Percentiles rank a stretch among this genome's conserved stretches.
phyloP scores from a whole-genome alignment of 1,140 invertebrate genomes.

The Thaumatotibia leucotreta region DNA sequence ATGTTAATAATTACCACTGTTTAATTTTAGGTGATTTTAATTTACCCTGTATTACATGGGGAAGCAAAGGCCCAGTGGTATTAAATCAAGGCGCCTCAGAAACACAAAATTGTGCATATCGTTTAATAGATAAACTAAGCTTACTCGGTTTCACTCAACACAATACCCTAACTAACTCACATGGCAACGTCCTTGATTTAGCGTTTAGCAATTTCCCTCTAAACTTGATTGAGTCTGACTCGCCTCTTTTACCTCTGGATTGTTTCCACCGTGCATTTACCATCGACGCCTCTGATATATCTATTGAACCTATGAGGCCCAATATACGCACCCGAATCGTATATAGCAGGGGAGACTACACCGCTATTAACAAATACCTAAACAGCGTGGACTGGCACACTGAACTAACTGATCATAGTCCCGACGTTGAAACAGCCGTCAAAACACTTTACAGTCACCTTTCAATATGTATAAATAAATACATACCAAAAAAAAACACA shows the following conservation, averaged over 20 bases:
- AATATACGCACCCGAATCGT: neutral
- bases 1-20: neutral
- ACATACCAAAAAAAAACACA: neutral
- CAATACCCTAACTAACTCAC: neutral
- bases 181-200: slow-evolving; percentile 12
- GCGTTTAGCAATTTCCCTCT: slow-evolving; percentile 5
- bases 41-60: slow-evolving; percentile 15
- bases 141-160: slow-evolving; percentile 2
- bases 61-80: neutral
- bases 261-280: neutral
- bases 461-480: neutral
- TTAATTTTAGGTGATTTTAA: slow-evolving; percentile 20
- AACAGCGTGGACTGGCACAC: neutral
- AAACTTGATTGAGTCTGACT: neutral
- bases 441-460: neutral
- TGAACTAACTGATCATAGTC: neutral
- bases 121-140: neutral
- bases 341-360: neutral
- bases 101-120: neutral
- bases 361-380: neutral
- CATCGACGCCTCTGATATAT: neutral
- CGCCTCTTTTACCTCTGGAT: neutral
- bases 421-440: neutral
- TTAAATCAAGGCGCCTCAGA: slow-evolving; percentile 4
- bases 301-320: neutral